These are phyloP conservation scores for Spodoptera exigua DNA, from an alignment of 2,888 invertebrate species.

Conservation along the genomic window DNA sequence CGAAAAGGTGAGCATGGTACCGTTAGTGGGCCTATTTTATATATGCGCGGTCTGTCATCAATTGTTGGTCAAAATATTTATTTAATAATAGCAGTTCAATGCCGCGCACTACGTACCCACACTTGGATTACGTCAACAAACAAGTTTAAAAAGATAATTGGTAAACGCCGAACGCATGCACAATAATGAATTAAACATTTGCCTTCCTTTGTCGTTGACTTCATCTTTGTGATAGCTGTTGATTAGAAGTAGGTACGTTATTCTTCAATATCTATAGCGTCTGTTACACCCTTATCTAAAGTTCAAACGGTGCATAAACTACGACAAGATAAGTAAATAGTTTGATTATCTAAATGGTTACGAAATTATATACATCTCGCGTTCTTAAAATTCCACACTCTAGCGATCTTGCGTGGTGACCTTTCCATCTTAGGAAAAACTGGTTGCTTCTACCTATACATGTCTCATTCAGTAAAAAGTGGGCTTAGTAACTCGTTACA, in stretches of 20 bases:
- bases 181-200: constrained; percentile 16
- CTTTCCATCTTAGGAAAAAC: constrained; percentile 28
- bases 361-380: constrained; percentile 18
- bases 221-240: constrained; percentile 24
- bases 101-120: constrained; percentile 32
- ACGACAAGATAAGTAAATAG: constrained; percentile 25
- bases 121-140: constrained; percentile 44
- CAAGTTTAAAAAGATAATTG: constrained; percentile 27
- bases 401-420: constrained; percentile 6
- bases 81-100: constrained; percentile 37
- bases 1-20: constrained; percentile 79
- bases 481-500: neutral
- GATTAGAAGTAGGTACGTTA: constrained; percentile 27
- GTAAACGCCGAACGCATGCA: constrained; percentile 18
- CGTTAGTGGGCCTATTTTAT: constrained; percentile 56
- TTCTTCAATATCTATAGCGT: constrained; percentile 31
- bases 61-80: constrained; percentile 30
- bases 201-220: constrained; percentile 13
- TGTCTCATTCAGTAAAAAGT: constrained; percentile 13
- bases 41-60: constrained; percentile 18
- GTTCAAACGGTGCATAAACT: constrained; percentile 43
- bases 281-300: constrained; percentile 42
- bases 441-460: constrained; percentile 20
- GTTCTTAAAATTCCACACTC: constrained; percentile 31
- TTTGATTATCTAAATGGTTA: constrained; percentile 34